Evolutionary conservation across 2,797 vertebrate genomes (phyloP).

Genomic region (Tokudaia tokunoshimensis): DNA sequence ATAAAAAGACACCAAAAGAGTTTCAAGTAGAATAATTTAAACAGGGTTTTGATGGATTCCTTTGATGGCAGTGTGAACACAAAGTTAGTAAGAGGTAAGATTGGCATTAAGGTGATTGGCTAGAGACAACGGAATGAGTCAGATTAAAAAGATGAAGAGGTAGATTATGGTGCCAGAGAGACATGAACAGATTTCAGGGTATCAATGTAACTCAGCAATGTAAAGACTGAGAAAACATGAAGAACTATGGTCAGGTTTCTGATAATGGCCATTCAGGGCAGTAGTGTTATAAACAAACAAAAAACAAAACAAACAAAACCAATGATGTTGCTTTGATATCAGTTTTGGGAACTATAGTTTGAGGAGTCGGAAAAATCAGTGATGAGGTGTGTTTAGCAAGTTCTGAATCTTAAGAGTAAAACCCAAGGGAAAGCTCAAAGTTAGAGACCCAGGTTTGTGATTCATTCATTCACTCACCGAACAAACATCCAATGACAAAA

Average conservation of each 20-base stretch:
- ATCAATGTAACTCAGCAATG: not conserved
- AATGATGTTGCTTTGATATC: not conserved
- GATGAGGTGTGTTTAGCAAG: not conserved
- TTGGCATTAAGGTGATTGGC: not conserved
- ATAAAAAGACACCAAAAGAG: not conserved
- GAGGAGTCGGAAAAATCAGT: not conserved
- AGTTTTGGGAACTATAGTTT: not conserved
- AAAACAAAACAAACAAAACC: not conserved
- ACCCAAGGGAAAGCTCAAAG: constrained; percentile 7
- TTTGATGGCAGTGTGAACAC: not conserved
- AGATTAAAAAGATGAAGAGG: not conserved
- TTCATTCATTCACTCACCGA: not conserved
- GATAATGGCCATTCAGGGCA: not conserved
- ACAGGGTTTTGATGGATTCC: not conserved
- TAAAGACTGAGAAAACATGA: not conserved
- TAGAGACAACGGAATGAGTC: not conserved
- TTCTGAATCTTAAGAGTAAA: constrained; percentile 35
- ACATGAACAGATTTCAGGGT: not conserved
- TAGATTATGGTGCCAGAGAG: not conserved
- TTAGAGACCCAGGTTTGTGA: not conserved
- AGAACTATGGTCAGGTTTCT: not conserved
- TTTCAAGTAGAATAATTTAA: constrained; percentile 1
- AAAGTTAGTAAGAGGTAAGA: not conserved
- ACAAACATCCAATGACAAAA: not conserved
- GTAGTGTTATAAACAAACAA: not conserved